A percentile compares a stretch with the other conserved stretches of the same genome.
These are phyloP conservation scores for Crocodylus rhombifer DNA, from an alignment of 2,797 vertebrate genomes.

Conservation along the genomic window DNA sequence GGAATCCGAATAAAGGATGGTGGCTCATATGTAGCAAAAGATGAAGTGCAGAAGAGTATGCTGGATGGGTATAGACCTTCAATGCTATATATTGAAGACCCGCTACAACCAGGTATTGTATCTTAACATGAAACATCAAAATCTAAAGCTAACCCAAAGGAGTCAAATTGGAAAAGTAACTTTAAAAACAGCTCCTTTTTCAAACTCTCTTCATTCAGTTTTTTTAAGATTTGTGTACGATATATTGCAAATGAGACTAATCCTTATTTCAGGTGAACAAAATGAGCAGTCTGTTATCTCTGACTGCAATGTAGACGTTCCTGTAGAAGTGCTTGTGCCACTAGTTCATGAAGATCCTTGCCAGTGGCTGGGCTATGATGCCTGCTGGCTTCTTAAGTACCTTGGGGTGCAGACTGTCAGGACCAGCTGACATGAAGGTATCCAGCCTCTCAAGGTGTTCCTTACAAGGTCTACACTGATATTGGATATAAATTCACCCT, in stretches of 20 bases:
- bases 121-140: background rate
- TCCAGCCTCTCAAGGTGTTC: no score
- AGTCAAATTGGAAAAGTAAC: background rate
- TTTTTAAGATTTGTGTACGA: background rate
- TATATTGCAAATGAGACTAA: background rate
- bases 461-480: no score
- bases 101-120: conserved; percentile 92
- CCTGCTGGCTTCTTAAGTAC: no score
- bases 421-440: no score
- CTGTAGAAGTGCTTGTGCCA: background rate
- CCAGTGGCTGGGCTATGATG: no score
- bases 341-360: background rate
- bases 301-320: background rate
- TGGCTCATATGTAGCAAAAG: conserved; percentile 97
- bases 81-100: conserved; percentile 98
- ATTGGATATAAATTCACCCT: no score
- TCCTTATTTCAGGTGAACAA: background rate
- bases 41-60: conserved; percentile 97
- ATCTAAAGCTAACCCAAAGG: background rate
- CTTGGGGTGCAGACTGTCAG: no score
- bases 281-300: background rate
- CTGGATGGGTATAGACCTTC: conserved; percentile 96
- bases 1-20: conserved; percentile 99
- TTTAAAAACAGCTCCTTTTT: background rate
- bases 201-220: background rate